Percentiles rank a stretch among this genome's conserved stretches.
Conservation (phyloP, 2,888 invertebrate genomes). For the Limnephilus auricula region DNA sequence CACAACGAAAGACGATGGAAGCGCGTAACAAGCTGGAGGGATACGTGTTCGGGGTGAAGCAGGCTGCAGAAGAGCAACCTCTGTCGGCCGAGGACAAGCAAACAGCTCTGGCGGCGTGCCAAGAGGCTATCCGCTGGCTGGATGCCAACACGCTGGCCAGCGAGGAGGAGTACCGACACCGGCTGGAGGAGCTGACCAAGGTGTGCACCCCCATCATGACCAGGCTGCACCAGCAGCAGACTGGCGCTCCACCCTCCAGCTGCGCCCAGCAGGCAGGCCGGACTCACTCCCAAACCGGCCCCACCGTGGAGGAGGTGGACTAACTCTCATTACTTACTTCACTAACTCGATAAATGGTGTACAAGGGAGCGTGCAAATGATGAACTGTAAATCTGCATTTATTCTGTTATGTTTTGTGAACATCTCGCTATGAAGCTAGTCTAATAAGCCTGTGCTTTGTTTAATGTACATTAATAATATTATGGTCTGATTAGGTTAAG, state of each 20-base stretch:
- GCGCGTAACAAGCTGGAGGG: constrained; percentile 85
- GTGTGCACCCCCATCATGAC: constrained; percentile 78
- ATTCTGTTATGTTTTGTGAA: neutral
- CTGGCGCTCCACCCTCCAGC: constrained; percentile 62
- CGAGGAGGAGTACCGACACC: constrained; percentile 81
- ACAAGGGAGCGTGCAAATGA: neutral
- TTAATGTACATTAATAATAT: neutral
- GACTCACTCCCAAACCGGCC: constrained; percentile 66
- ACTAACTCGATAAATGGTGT: neutral
- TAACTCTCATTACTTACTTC: constrained; percentile 66
- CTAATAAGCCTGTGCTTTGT: neutral
- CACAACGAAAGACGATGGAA: constrained; percentile 82
- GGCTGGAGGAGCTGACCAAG: constrained; percentile 79
- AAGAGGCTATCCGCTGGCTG: constrained; percentile 83
- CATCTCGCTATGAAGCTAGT: neutral
- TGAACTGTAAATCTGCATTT: neutral
- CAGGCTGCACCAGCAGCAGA: neutral
- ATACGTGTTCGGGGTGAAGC: constrained; percentile 81
- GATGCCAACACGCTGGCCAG: constrained; percentile 83
- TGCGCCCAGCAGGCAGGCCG: constrained; percentile 63
- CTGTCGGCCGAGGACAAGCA: constrained; percentile 81
- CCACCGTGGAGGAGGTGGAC: constrained; percentile 72
- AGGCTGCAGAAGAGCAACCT: constrained; percentile 80
- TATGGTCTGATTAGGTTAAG: neutral
- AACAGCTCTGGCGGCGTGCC: constrained; percentile 75